Evolutionary conservation across 1,140 invertebrate genomes (phyloP).

Genomic region (Drosophila sucinea): DNA sequence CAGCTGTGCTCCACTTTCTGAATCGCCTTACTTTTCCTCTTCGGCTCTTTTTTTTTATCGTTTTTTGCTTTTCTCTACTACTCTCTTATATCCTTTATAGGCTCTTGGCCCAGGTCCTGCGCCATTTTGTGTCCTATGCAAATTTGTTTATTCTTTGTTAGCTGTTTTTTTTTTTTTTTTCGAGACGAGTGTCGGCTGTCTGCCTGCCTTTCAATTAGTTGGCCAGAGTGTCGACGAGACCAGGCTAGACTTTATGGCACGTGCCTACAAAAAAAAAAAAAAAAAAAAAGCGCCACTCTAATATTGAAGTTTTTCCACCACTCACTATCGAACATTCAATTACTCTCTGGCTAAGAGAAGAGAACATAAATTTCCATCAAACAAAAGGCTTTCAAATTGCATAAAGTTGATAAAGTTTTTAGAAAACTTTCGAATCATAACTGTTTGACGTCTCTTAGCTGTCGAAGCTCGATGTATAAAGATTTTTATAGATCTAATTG

Average conservation of each 20-base stretch:
- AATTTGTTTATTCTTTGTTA: conserved; percentile 23
- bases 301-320: background rate
- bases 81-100: conserved; percentile 51
- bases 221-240: conserved; percentile 7
- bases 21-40: conserved; percentile 13
- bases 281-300: background rate
- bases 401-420: background rate
- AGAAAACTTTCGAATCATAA: no score
- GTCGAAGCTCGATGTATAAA: no score
- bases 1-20: conserved; percentile 69
- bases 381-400: background rate
- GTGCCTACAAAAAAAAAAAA: conserved; percentile 1
- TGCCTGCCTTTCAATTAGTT: conserved; percentile 18
- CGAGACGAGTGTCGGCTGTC: conserved; percentile 36
- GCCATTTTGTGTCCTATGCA: conserved; percentile 19
- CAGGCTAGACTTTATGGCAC: conserved; percentile 19
- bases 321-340: conserved; percentile 10
- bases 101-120: conserved; percentile 28
- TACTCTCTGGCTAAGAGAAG: background rate
- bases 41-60: conserved; percentile 1
- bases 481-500: no score
- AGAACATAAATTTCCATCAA: background rate
- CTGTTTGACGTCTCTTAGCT: no score
- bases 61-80: conserved; percentile 11
- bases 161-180: conserved; percentile 18